Evolutionary conservation across 2,888 invertebrate genomes (phyloP), one percentile per base, ranked within the genome.

Genomic region (Dasysyrphus albostriatus): DNA sequence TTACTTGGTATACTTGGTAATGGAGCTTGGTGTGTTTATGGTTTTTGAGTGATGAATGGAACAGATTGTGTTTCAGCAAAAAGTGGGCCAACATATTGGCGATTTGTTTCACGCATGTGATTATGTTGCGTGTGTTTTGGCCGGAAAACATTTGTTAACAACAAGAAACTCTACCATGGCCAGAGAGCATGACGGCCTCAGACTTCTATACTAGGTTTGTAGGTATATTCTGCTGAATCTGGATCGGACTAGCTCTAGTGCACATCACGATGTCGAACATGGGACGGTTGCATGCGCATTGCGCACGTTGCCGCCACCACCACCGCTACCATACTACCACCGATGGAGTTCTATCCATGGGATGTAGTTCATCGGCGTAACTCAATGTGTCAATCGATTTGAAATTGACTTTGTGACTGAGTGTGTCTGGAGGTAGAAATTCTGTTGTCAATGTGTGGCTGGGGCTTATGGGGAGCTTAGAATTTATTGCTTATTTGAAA

Each of bases 71-170:
- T 78, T 83, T 78, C 70, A 73, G 24, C 37, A 12, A 54, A 37
- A 85, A 82, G 56, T 85, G 69, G 85, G 85, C 82, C 85, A 85
- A 77, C 77, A 82, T 85, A 82, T 77, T 82, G 85, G 85, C 85
- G 85, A 85, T 82, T 85, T 85, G 82, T 85, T 85, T 81, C 77
- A 85, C 85, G 85, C 85, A 85, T 82, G 85, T 77, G 85, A 85
- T 85, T 85, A 82, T 82, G 85, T 85, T 85, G 85, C 85, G 85
- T 85, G 85, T 74, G 76, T 74, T 77, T 34, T 58, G 82, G 77
- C 85, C 85, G 85, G 85, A 85, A 85, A 85, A 85, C 85, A 85
- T 85, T 82, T 82, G 82, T 85, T 85, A 74, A 85, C 85, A 81
- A 81, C 81, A 49, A 76, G 67, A 72, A 79, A 76, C 65, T 56